Percentiles rank a stretch among this genome's conserved stretches.
Evolutionary conservation across 37 sponge, comb jelly and placozoan genomes (phyloP).

Genomic region (Aphrocallistes beatrix): DNA sequence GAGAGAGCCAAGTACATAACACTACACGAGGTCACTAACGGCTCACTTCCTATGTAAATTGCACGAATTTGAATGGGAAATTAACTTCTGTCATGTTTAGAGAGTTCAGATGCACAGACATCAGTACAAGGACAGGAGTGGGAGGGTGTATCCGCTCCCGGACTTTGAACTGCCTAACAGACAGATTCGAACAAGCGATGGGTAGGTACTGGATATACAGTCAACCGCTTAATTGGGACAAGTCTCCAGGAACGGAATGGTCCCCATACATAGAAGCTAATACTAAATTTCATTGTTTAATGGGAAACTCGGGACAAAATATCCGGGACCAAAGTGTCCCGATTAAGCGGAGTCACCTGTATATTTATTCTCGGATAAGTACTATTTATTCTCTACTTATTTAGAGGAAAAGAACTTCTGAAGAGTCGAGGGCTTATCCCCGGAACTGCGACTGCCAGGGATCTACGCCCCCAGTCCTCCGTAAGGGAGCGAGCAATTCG

Average conservation of each 20-base stretch:
- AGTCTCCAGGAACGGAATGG: too few species aligned
- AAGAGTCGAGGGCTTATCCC: neutral
- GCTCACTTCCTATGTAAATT: too few species aligned
- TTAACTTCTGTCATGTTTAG: neutral
- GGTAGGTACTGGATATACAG: too few species aligned
- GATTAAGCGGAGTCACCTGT: too few species aligned
- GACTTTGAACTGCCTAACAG: neutral
- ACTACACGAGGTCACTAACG: slow-evolving; percentile 12
- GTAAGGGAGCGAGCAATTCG: neutral
- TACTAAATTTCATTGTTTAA: too few species aligned
- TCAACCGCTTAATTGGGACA: too few species aligned
- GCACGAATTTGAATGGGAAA: too few species aligned
- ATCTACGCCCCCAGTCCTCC: neutral
- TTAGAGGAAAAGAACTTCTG: neutral
- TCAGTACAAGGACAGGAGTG: slow-evolving; percentile 8
- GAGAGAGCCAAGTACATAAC: neutral
- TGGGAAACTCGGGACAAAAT: too few species aligned
- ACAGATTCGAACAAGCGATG: neutral
- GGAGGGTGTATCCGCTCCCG: neutral
- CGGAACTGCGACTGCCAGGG: neutral
- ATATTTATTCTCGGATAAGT: too few species aligned
- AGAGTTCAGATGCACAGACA: slow-evolving; percentile 8
- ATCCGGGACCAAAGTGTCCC: too few species aligned
- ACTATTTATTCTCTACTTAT: neutral
- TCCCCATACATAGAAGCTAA: too few species aligned